Evolutionary conservation across 2,888 invertebrate species (phyloP).

Genomic region (Cyaniris semiargus): DNA sequence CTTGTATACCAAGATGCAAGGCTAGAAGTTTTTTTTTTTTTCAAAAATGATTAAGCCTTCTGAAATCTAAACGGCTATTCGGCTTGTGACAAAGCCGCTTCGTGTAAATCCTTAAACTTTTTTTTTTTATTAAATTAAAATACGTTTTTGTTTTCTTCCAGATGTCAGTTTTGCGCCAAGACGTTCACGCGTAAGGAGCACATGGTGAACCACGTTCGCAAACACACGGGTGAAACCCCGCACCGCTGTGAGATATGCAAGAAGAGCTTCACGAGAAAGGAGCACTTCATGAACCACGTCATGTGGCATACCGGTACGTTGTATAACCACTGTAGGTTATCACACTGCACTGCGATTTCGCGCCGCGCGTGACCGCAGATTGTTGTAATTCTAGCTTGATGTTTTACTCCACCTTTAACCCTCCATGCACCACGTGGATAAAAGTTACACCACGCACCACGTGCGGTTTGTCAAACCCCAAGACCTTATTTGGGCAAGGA

Average conservation of each 20-base stretch:
- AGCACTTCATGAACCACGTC: conserved; percentile 89
- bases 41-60: no score
- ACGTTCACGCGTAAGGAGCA: conserved; percentile 89
- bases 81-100: no score
- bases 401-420: no score
- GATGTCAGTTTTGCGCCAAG: conserved; percentile 87
- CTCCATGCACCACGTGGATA: no score
- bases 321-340: not conserved
- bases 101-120: no score
- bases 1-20: no score
- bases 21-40: no score
- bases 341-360: not conserved
- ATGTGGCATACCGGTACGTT: conserved; percentile 87
- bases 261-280: conserved; percentile 88
- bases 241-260: conserved; percentile 89
- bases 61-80: no score
- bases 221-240: conserved; percentile 88
- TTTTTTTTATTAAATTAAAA: no score
- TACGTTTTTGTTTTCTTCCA: conserved; percentile 44
- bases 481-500: no score
- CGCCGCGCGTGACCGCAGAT: not conserved
- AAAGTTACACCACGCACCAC: no score
- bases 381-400: not conserved
- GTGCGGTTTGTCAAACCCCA: no score
- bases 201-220: conserved; percentile 88